Percentiles rank a stretch among this genome's conserved stretches.
Evolutionary conservation across 2,888 invertebrate genomes (phyloP).

Genomic region (Rhopalosiphum nymphaeae): DNA sequence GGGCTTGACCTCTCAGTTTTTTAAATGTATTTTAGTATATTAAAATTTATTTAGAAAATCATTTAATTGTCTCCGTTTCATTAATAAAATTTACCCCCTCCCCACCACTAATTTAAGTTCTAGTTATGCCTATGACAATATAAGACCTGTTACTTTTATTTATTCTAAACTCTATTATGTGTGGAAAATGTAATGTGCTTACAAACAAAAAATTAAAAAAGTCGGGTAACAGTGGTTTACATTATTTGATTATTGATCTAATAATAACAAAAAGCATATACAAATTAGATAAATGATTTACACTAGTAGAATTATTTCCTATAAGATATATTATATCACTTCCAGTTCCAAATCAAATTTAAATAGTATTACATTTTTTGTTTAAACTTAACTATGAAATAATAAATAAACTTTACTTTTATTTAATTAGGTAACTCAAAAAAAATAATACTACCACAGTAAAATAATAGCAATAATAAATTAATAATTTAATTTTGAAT

Average conservation of each 20-base stretch:
- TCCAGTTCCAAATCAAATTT: slow-evolving; percentile 6
- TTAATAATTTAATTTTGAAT: slow-evolving; percentile 6
- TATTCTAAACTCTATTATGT: not conserved
- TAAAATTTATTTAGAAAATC: too few relatives aligned
- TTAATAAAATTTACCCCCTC: too few relatives aligned
- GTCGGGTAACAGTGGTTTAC: not conserved
- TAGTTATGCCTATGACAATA: not conserved
- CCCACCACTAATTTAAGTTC: too few relatives aligned
- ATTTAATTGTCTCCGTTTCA: too few relatives aligned
- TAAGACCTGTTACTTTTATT: not conserved
- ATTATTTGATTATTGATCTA: not conserved
- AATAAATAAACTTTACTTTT: not conserved
- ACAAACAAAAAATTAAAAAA: not conserved
- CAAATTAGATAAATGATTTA: not conserved
- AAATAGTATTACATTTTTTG: not conserved
- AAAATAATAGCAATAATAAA: not conserved
- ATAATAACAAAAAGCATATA: not conserved
- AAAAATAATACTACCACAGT: not conserved
- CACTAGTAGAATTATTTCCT: not conserved
- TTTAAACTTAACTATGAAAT: not conserved
- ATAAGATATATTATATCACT: not conserved
- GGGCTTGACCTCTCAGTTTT: too few relatives aligned
- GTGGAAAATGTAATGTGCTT: not conserved
- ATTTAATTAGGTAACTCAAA: not conserved
- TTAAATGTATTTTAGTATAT: too few relatives aligned